phyloP scores from a whole-genome alignment of 2,797 vertebrate species.

The Amphiprion clarkii region DNA sequence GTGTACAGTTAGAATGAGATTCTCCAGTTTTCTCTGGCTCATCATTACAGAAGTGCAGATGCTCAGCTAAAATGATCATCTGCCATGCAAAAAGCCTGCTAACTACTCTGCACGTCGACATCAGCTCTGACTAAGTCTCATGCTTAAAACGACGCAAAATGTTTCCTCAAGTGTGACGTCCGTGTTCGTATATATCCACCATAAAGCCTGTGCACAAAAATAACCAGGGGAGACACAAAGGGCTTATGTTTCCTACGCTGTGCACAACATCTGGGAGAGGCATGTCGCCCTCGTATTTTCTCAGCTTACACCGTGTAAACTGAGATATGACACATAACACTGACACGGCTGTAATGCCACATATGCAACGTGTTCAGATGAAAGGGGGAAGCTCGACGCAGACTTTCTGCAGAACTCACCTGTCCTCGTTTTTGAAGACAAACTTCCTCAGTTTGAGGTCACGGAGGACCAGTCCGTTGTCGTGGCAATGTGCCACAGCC shows the following conservation, averaged over 20 bases:
- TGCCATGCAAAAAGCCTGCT: constrained; percentile 19
- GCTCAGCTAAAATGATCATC: constrained; percentile 28
- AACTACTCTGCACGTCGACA: constrained; percentile 17
- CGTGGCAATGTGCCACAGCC: constrained; percentile 97
- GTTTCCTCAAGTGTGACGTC: not conserved
- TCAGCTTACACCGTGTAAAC: constrained; percentile 55
- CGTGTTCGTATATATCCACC: not conserved
- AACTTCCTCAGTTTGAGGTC: constrained; percentile 99
- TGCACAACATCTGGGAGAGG: constrained; percentile 50
- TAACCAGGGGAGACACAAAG: constrained; percentile 36
- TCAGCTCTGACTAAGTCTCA: constrained; percentile 5
- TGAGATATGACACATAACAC: constrained; percentile 32
- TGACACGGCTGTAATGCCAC: constrained; percentile 19
- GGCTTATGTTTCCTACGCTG: constrained; percentile 51
- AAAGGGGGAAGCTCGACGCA: not conserved
- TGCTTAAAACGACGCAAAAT: not conserved
- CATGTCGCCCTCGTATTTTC: constrained; percentile 30
- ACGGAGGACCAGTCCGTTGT: constrained; percentile 95
- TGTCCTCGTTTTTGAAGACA: constrained; percentile 97
- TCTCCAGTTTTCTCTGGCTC: constrained; percentile 14
- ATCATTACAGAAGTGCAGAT: constrained; percentile 34
- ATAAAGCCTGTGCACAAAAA: constrained; percentile 34
- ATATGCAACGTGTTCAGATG: constrained; percentile 1
- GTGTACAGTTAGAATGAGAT: not conserved
- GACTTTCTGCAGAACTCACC: constrained; percentile 85